Conservation (phyloP, 2,113 vertebrate species). For the Podarcis raffonei region DNA sequence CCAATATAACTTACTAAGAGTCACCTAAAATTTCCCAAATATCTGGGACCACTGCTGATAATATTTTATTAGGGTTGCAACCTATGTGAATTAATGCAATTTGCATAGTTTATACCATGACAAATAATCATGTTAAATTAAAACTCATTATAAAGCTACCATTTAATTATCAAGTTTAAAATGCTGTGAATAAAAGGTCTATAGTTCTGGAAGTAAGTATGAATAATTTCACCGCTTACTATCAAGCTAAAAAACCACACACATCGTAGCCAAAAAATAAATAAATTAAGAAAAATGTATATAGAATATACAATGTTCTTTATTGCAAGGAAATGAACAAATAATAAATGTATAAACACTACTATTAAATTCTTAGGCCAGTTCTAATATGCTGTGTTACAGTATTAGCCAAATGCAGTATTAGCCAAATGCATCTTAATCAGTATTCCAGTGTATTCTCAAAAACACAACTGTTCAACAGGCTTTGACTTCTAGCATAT, state of each 20-base stretch:
- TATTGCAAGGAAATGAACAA: too few species aligned
- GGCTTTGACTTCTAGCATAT: too few species aligned
- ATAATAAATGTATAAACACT: too few species aligned
- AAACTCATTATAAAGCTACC: not conserved
- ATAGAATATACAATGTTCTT: too few species aligned
- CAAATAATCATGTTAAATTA: not conserved
- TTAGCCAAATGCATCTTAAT: too few species aligned
- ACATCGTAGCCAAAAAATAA: not conserved
- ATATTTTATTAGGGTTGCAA: too few species aligned
- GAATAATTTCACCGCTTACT: not conserved
- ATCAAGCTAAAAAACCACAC: not conserved
- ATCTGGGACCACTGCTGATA: not conserved
- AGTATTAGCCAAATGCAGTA: too few species aligned
- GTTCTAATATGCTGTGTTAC: too few species aligned
- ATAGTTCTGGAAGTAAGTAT: not conserved
- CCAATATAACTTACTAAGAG: not conserved
- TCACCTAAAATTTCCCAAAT: slow-evolving; percentile 1
- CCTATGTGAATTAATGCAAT: not conserved
- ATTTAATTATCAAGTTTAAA: not conserved
- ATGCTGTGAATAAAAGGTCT: not conserved
- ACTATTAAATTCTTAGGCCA: too few species aligned
- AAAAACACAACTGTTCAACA: too few species aligned
- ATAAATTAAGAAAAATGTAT: too few species aligned
- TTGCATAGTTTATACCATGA: not conserved
- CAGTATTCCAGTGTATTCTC: too few species aligned